phyloP scores from a whole-genome alignment of 2,888 invertebrate species.

The Unio pictorum region DNA sequence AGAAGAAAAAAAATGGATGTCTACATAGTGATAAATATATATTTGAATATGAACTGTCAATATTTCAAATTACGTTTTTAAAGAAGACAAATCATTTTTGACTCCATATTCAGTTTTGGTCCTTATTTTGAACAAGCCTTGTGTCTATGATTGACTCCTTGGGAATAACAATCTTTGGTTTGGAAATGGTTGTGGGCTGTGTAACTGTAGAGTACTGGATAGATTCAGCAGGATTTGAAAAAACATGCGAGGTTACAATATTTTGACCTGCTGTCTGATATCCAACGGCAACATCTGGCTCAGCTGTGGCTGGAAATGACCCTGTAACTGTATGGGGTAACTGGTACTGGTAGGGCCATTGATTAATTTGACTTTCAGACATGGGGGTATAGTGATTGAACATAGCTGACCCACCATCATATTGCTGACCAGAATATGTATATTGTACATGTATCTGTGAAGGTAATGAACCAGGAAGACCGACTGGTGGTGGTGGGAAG shows the following conservation, averaged over 20 bases:
- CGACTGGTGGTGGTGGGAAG: background rate
- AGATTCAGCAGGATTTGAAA: background rate
- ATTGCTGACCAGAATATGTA: no score
- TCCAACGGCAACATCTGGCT: background rate
- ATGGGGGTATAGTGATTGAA: no score
- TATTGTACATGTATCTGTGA: no score
- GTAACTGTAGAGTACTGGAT: background rate
- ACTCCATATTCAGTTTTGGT: background rate
- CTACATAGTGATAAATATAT: background rate
- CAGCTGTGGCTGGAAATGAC: background rate
- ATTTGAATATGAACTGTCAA: no score
- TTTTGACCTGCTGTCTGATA: background rate
- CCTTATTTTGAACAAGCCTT: slow-evolving; percentile 50
- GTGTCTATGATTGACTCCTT: slow-evolving; percentile 51
- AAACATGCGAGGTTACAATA: background rate
- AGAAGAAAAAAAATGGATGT: background rate
- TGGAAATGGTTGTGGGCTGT: slow-evolving; percentile 1
- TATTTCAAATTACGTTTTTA: background rate
- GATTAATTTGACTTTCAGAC: background rate
- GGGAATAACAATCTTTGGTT: slow-evolving; percentile 21
- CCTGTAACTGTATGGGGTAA: background rate
- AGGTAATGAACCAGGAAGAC: background rate
- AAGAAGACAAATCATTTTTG: background rate
- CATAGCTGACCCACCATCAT: no score
- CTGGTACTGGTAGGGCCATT: slow-evolving; percentile 2